These are phyloP conservation scores for Palythoa caribaeorum DNA, from an alignment of 92 coral and sea anemone species.

Conservation along the genomic window DNA sequence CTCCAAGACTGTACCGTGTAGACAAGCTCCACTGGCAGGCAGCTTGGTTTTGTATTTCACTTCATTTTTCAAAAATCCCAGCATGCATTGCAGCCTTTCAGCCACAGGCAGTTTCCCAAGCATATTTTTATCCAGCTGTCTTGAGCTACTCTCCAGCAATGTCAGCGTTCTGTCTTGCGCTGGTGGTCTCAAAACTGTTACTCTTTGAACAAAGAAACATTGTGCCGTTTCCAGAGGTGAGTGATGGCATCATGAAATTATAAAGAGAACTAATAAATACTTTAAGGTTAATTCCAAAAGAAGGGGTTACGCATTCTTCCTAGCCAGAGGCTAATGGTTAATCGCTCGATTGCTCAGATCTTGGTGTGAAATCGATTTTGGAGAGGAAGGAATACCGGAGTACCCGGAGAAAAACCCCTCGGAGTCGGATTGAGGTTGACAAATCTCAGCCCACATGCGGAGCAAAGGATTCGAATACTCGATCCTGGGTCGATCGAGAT, in stretches of 20 bases:
- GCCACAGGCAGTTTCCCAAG: slow-evolving; percentile 53
- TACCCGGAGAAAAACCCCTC: too few species aligned
- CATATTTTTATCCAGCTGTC: slow-evolving; percentile 66
- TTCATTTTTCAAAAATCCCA: slow-evolving; percentile 82
- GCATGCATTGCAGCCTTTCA: slow-evolving; percentile 54
- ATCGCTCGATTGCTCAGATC: not conserved
- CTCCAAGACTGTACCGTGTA: slow-evolving; percentile 58
- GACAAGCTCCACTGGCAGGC: slow-evolving; percentile 66
- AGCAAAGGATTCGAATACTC: too few species aligned
- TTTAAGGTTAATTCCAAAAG: too few species aligned
- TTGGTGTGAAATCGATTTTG: not conserved
- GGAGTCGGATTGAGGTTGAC: too few species aligned
- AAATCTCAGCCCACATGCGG: too few species aligned
- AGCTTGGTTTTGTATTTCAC: slow-evolving; percentile 73
- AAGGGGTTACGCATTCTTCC: too few species aligned
- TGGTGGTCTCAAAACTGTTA: slow-evolving; percentile 62
- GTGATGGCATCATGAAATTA: not conserved
- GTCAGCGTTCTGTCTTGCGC: slow-evolving; percentile 61
- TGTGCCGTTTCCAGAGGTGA: slow-evolving; percentile 57
- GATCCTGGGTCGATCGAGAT: too few species aligned
- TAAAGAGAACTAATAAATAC: not conserved
- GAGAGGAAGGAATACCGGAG: not conserved
- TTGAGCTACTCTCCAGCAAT: slow-evolving; percentile 57
- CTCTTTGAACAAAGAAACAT: slow-evolving; percentile 49
- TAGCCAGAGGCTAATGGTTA: too few species aligned